These are phyloP conservation scores for Haliclona indistincta DNA, from an alignment of 37 sponge, comb jelly and placozoan genomes.

Conservation along the genomic window DNA sequence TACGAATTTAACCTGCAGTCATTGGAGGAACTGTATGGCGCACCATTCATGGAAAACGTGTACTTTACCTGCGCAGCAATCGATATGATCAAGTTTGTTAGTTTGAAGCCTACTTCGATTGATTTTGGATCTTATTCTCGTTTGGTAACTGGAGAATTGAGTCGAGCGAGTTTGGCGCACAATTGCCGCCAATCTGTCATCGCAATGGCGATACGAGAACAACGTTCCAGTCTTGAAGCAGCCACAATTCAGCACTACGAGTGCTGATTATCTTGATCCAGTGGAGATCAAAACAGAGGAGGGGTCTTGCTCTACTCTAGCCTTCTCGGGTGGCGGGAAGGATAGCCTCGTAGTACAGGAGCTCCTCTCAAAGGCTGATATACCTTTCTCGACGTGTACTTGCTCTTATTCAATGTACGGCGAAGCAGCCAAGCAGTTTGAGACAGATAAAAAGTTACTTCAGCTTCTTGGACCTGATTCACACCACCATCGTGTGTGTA, in stretches of 20 bases:
- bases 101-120: not conserved
- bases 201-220: slow-evolving; percentile 37
- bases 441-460: not conserved
- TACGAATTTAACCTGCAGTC: slow-evolving; percentile 17
- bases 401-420: slow-evolving; percentile 10
- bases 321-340: slow-evolving; percentile 16
- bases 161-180: slow-evolving; percentile 15
- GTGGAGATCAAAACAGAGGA: not conserved
- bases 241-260: not conserved
- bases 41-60: slow-evolving; percentile 20
- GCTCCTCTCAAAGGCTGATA: not conserved
- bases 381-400: slow-evolving; percentile 8
- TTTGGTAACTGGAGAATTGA: slow-evolving; percentile 12
- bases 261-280: not conserved
- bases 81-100: not conserved
- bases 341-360: slow-evolving; percentile 2
- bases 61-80: slow-evolving; percentile 11
- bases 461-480: not conserved
- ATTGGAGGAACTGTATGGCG: slow-evolving; percentile 7
- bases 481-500: slow-evolving; percentile 6
- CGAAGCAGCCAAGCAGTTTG: not conserved
- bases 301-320: too few relatives aligned
- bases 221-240: not conserved
- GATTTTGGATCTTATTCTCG: slow-evolving; percentile 16
- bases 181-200: not conserved